phyloP scores from a whole-genome alignment of 2,113 vertebrate genomes.

The Psittacus erithacus region DNA sequence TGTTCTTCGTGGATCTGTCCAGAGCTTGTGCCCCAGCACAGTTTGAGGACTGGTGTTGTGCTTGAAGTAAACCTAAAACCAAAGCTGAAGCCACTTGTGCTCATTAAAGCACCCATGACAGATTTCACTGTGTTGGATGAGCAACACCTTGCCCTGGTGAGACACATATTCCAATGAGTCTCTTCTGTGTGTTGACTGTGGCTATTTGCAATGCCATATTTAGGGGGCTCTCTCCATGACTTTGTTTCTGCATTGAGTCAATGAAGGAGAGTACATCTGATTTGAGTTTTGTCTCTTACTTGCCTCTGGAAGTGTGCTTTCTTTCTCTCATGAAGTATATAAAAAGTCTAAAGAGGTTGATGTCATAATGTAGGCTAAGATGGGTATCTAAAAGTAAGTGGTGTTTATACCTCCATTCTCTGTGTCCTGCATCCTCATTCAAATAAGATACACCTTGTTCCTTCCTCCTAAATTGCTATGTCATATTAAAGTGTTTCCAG shows the following conservation, averaged over 20 bases:
- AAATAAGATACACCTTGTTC: background rate
- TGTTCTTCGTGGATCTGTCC: slow-evolving; percentile 34
- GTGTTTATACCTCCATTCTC: background rate
- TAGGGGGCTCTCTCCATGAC: background rate
- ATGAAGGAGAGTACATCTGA: slow-evolving; percentile 5
- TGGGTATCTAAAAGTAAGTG: background rate
- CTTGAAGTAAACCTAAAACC: slow-evolving; percentile 54
- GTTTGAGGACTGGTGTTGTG: slow-evolving; percentile 34
- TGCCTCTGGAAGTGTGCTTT: background rate
- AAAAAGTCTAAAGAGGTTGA: background rate
- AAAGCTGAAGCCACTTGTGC: slow-evolving; percentile 8
- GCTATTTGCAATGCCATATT: background rate
- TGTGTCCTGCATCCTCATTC: background rate
- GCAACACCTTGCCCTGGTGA: slow-evolving; percentile 14
- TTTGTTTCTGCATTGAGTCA: slow-evolving; percentile 35
- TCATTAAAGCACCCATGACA: background rate
- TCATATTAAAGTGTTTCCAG: background rate
- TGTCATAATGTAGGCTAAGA: background rate
- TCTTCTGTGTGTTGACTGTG: background rate
- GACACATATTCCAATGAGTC: background rate
- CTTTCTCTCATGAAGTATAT: background rate
- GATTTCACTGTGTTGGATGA: background rate
- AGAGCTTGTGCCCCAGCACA: background rate
- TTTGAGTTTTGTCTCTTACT: background rate
- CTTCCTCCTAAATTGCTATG: background rate